Conservation (phyloP, 1,140 invertebrate species). For the Spodoptera litura region DNA sequence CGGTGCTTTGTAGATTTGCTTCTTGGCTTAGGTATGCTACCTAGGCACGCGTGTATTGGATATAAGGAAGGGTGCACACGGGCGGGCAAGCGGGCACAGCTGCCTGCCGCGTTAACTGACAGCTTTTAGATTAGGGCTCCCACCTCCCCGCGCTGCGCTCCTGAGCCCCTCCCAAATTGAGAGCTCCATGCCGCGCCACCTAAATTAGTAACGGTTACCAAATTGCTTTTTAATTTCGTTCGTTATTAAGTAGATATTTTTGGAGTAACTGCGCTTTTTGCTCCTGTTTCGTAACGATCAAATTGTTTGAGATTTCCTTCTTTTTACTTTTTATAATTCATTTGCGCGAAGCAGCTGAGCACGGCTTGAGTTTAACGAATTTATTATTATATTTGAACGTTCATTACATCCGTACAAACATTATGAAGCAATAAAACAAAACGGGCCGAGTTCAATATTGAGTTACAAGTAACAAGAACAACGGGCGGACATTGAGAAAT, state of each 20-base stretch:
- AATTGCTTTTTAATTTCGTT: conserved; percentile 84
- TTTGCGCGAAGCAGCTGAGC: background rate
- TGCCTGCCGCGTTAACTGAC: conserved; percentile 76
- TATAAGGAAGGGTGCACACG: conserved; percentile 67
- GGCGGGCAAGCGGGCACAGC: conserved; percentile 62
- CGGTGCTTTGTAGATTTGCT: conserved; percentile 36
- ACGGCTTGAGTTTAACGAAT: conserved; percentile 24
- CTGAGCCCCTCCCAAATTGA: conserved; percentile 79
- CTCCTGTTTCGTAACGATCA: conserved; percentile 18
- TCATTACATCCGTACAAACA: conserved; percentile 36
- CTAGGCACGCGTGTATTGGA: conserved; percentile 48
- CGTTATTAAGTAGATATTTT: conserved; percentile 73
- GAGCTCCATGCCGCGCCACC: conserved; percentile 68
- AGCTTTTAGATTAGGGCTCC: conserved; percentile 81
- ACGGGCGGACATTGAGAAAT: conserved; percentile 78
- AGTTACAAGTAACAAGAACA: conserved; percentile 78
- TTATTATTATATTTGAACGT: conserved; percentile 38
- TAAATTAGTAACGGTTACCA: conserved; percentile 84
- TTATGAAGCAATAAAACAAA: conserved; percentile 59
- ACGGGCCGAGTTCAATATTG: conserved; percentile 70
- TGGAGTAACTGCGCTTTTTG: conserved; percentile 40
- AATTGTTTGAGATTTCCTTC: conserved; percentile 37
- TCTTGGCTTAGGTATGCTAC: conserved; percentile 19
- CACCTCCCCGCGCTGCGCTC: conserved; percentile 52
- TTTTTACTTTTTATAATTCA: background rate